phyloP scores from a whole-genome alignment of 2,113 vertebrate species.

The Semicossyphus pulcher region DNA sequence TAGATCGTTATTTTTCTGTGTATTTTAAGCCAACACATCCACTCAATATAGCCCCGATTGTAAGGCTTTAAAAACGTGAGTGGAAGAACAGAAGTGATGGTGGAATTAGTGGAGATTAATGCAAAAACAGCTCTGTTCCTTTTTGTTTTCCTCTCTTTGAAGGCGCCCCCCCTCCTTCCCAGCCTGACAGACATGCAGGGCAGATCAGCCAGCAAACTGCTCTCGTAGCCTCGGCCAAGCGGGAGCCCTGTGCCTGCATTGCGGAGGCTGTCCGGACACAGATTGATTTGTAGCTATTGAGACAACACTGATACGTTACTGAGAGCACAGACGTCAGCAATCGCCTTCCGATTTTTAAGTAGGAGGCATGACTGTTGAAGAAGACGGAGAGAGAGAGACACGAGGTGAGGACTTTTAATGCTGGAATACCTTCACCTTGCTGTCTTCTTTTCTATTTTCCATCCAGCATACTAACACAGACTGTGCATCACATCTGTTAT shows the following conservation, averaged over 20 bases:
- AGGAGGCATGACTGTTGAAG: conserved; percentile 28
- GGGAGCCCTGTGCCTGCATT: conserved; percentile 77
- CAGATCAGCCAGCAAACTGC: conserved; percentile 37
- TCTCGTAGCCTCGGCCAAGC: conserved; percentile 25
- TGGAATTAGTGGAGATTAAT: conserved; percentile 42
- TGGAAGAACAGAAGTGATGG: not conserved
- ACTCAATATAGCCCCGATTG: not conserved
- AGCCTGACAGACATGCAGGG: conserved; percentile 19
- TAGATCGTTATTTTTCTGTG: not conserved
- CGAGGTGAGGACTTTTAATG: conserved; percentile 27
- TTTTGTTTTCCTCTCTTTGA: conserved; percentile 14
- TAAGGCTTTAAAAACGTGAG: not conserved
- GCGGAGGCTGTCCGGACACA: conserved; percentile 79
- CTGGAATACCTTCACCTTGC: conserved; percentile 38
- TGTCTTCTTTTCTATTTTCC: conserved; percentile 22
- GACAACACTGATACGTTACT: conserved; percentile 69
- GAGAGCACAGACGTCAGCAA: conserved; percentile 69
- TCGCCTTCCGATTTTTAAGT: conserved; percentile 57
- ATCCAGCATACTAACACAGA: conserved; percentile 20
- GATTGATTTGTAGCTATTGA: conserved; percentile 82
- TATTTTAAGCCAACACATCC: not conserved
- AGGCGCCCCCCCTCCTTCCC: conserved; percentile 4
- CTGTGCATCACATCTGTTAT: conserved; percentile 34
- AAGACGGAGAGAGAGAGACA: not conserved
- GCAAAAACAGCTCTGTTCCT: not conserved